A percentile compares a stretch with the other conserved stretches of the same genome.
Conservation (phyloP, 2,888 invertebrate genomes). For the Drosophila algonquin region DNA sequence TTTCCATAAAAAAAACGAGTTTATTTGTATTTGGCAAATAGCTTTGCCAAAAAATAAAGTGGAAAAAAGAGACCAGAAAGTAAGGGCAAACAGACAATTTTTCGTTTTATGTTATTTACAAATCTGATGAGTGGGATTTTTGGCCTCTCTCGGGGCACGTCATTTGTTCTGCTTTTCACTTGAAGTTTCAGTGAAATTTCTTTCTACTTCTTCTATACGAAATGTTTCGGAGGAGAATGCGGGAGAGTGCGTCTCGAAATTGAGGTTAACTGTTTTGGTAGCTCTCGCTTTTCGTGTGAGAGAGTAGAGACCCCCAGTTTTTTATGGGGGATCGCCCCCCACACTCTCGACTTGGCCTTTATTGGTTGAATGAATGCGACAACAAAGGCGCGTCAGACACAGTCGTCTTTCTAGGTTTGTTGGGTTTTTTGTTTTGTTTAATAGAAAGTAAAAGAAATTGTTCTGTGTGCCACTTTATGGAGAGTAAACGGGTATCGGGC, state of each 20-base stretch:
- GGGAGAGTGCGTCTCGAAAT: conserved; percentile 71
- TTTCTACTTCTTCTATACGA: conserved; percentile 53
- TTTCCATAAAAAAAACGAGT: conserved; percentile 57
- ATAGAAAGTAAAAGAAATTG: conserved; percentile 79
- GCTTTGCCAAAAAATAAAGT: conserved; percentile 45
- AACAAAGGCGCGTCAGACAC: conserved; percentile 66
- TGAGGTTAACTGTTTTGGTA: conserved; percentile 73
- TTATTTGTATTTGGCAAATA: conserved; percentile 56
- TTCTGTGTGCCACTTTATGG: conserved; percentile 64
- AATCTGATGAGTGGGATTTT: conserved; percentile 25
- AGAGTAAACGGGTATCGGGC: conserved; percentile 19
- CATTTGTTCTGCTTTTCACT: conserved; percentile 79
- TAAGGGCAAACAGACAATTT: conserved; percentile 15
- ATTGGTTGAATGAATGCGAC: conserved; percentile 80
- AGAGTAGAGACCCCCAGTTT: neutral
- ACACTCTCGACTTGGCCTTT: conserved; percentile 63
- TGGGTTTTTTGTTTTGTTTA: conserved; percentile 59
- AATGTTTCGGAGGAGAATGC: conserved; percentile 33
- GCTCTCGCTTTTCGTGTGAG: conserved; percentile 70
- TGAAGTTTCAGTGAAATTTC: conserved; percentile 73
- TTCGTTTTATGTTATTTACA: conserved; percentile 43
- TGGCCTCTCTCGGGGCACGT: conserved; percentile 27
- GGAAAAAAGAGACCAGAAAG: neutral
- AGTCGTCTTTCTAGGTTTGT: conserved; percentile 42
- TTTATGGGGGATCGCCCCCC: conserved; percentile 10